Evolutionary conservation across 2,888 invertebrate genomes (phyloP).

Genomic region (Pseudococcus jackbeardsleyi): DNA sequence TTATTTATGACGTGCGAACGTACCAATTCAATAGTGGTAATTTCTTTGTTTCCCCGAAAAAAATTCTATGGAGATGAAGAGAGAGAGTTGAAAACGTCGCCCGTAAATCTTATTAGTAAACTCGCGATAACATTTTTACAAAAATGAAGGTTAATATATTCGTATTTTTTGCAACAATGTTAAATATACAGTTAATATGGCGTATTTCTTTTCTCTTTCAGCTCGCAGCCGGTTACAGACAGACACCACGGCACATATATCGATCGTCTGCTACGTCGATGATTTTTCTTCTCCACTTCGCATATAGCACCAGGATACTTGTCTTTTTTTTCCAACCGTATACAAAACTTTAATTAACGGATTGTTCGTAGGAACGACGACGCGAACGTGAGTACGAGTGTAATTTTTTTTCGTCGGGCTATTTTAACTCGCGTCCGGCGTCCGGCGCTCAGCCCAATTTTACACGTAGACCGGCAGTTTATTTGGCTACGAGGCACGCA

Average conservation of each 20-base stretch:
- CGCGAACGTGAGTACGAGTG: not conserved
- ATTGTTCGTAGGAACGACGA: not conserved
- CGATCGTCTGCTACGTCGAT: not conserved
- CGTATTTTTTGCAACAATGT: constrained; percentile 41
- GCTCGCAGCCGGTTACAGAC: not conserved
- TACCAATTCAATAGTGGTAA: not conserved
- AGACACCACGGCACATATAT: not conserved
- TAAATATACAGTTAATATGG: constrained; percentile 26
- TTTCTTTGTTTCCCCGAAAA: constrained; percentile 27
- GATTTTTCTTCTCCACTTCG: not conserved
- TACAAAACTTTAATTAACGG: constrained; percentile 16
- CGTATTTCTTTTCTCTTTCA: constrained; percentile 29
- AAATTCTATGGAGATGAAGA: not conserved
- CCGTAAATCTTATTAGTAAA: constrained; percentile 48
- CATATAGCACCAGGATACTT: not conserved
- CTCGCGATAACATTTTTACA: constrained; percentile 44
- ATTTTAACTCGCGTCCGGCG: not conserved
- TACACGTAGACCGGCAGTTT: constrained; percentile 18
- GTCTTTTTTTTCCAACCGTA: not conserved
- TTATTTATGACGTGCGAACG: not conserved
- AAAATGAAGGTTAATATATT: constrained; percentile 56
- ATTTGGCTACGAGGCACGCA: not conserved
- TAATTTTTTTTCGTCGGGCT: not conserved
- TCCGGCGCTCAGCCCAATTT: not conserved
- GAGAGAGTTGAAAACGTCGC: not conserved